These are phyloP conservation scores for Tillus elongatus DNA, from an alignment of 2,888 invertebrate genomes.

Conservation along the genomic window DNA sequence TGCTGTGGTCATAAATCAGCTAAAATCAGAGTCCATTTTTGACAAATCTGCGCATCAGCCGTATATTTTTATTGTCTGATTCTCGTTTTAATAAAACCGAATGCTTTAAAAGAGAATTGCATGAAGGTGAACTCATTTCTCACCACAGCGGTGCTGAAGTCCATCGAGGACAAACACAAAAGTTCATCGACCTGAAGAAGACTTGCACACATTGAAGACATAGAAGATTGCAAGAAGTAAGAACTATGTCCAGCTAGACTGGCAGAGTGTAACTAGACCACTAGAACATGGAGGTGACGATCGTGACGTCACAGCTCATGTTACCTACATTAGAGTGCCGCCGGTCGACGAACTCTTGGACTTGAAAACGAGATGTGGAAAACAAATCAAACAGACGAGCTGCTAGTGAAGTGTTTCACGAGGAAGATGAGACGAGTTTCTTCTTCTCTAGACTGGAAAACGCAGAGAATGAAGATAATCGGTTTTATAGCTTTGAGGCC, in stretches of 20 bases:
- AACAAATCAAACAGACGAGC: conserved; percentile 13
- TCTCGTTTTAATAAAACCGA: no score
- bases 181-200: conserved; percentile 15
- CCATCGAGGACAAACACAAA: conserved; percentile 30
- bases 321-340: conserved; percentile 37
- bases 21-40: no score
- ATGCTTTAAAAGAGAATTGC: no score
- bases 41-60: no score
- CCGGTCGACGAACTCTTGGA: conserved; percentile 35
- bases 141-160: no score
- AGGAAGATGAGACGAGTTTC: no score
- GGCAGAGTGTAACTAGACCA: conserved; percentile 38
- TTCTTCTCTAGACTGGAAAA: no score
- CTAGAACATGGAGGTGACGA: conserved; percentile 42
- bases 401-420: no score
- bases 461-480: no score
- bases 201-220: conserved; percentile 17
- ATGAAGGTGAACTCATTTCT: conserved; percentile 35
- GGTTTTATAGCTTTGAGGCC: no score
- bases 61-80: no score
- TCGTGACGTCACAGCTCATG: conserved; percentile 40
- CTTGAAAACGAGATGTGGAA: conserved; percentile 16
- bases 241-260: conserved; percentile 27
- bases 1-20: no score
- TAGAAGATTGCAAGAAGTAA: conserved; percentile 24